Conservation (phyloP, 1,140 invertebrate genomes). For the Drosophila virilis region DNA sequence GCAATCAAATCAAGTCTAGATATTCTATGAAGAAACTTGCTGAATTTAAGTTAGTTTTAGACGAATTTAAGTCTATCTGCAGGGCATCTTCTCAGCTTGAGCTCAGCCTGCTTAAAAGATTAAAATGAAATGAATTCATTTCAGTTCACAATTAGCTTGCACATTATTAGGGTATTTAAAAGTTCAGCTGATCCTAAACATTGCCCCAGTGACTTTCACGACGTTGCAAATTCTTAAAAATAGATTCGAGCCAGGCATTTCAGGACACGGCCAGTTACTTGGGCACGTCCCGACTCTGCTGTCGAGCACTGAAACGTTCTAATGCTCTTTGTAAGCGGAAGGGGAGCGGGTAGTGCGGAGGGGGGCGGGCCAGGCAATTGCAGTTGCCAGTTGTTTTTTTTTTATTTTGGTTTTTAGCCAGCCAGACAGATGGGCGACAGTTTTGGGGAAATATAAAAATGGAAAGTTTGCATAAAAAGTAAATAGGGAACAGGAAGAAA, state of each 20-base stretch:
- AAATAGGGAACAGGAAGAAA: slow-evolving; percentile 49
- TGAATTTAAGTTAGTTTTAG: too few relatives aligned
- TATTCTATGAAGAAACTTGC: too few relatives aligned
- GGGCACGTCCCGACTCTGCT: slow-evolving; percentile 62
- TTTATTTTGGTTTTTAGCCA: slow-evolving; percentile 23
- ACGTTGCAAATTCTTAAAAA: slow-evolving; percentile 70
- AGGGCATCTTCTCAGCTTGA: too few relatives aligned
- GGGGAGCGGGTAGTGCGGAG: too few relatives aligned
- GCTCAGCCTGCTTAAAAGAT: too few relatives aligned
- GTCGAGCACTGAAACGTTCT: slow-evolving; percentile 65
- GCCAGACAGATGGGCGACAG: slow-evolving; percentile 66
- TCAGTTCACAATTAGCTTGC: too few relatives aligned
- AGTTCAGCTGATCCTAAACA: slow-evolving; percentile 54
- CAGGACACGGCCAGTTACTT: slow-evolving; percentile 50
- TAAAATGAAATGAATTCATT: too few relatives aligned
- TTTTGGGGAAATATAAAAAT: slow-evolving; percentile 66
- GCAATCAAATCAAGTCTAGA: too few relatives aligned
- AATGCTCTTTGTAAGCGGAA: slow-evolving; percentile 66
- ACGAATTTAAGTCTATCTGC: too few relatives aligned
- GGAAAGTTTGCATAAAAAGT: slow-evolving; percentile 79
- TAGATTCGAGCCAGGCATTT: slow-evolving; percentile 57
- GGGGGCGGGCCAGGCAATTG: slow-evolving; percentile 8
- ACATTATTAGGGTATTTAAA: slow-evolving; percentile 24
- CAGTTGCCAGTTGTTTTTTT: slow-evolving; percentile 30
- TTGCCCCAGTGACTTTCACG: slow-evolving; percentile 39